Conservation (phyloP, 1,140 invertebrate genomes). For the Polypedilum pembai region DNA sequence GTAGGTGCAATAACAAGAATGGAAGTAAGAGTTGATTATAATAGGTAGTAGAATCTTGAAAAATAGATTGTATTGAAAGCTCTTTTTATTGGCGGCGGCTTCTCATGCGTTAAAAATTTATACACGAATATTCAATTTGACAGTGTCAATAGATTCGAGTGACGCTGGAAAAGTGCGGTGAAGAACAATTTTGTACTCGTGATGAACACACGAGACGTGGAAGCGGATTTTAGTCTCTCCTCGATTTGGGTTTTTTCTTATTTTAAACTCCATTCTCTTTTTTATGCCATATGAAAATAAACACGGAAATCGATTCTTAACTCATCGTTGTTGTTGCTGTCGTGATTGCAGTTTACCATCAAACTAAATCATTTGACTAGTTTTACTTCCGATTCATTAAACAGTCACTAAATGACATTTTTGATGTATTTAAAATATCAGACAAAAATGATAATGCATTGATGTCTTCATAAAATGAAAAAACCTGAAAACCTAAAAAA, state of each 20-base stretch:
- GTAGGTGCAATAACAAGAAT: not conserved
- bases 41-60: not conserved
- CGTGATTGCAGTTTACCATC: not conserved
- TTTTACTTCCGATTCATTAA: not conserved
- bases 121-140: slow-evolving; percentile 18
- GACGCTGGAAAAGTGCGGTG: not conserved
- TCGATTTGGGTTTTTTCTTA: not conserved
- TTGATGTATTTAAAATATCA: too few relatives aligned
- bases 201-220: not conserved
- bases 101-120: not conserved
- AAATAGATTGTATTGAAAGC: too few relatives aligned
- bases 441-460: too few relatives aligned
- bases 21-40: not conserved
- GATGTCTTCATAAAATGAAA: not conserved
- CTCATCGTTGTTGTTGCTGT: not conserved
- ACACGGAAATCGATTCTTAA: slow-evolving; percentile 12
- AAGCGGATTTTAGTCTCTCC: not conserved
- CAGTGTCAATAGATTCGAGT: slow-evolving; percentile 14
- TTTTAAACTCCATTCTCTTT: not conserved
- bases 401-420: not conserved
- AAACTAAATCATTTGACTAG: not conserved
- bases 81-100: too few relatives aligned
- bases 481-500: not conserved
- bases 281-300: slow-evolving; percentile 12
- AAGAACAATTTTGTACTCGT: not conserved